A percentile compares a stretch with the other conserved stretches of the same genome.
Evolutionary conservation across 2,797 vertebrate genomes (phyloP).

Genomic region (Linurgus olivaceus): DNA sequence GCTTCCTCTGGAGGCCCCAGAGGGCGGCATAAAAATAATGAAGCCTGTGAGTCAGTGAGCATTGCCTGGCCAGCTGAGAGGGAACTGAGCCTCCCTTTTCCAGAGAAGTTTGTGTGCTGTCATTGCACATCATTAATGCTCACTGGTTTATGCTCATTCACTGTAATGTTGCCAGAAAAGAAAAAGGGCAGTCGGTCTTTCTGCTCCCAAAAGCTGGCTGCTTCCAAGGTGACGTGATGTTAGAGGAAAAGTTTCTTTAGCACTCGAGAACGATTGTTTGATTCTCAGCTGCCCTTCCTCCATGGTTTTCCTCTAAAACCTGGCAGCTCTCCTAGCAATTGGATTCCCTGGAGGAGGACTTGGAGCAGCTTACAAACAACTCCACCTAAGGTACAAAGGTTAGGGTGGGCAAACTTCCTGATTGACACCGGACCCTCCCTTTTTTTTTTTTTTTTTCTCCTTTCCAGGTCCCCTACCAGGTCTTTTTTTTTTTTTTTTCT

Average conservation of each 20-base stretch:
- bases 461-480: neutral
- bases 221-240: neutral
- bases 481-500: neutral
- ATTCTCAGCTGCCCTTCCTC: slow-evolving; percentile 27
- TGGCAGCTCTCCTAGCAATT: neutral
- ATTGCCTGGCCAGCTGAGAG: slow-evolving; percentile 24
- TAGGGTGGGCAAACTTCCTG: slow-evolving; percentile 55
- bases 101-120: slow-evolving; percentile 51
- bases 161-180: slow-evolving; percentile 6
- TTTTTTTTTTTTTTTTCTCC: neutral
- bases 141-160: neutral
- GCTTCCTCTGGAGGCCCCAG: slow-evolving; percentile 56
- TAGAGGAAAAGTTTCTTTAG: neutral
- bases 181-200: slow-evolving; percentile 16
- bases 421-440: neutral
- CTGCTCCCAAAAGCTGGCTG: neutral
- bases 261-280: neutral
- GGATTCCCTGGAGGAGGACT: slow-evolving; percentile 34
- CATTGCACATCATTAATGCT: slow-evolving; percentile 28
- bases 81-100: slow-evolving; percentile 4
- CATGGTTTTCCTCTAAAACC: slow-evolving; percentile 10
- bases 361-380: slow-evolving; percentile 16
- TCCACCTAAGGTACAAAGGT: slow-evolving; percentile 62
- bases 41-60: slow-evolving; percentile 46
- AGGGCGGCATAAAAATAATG: slow-evolving; percentile 38